These are phyloP conservation scores for Portevinia maculata DNA, from an alignment of 2,888 invertebrate genomes.

Conservation along the genomic window DNA sequence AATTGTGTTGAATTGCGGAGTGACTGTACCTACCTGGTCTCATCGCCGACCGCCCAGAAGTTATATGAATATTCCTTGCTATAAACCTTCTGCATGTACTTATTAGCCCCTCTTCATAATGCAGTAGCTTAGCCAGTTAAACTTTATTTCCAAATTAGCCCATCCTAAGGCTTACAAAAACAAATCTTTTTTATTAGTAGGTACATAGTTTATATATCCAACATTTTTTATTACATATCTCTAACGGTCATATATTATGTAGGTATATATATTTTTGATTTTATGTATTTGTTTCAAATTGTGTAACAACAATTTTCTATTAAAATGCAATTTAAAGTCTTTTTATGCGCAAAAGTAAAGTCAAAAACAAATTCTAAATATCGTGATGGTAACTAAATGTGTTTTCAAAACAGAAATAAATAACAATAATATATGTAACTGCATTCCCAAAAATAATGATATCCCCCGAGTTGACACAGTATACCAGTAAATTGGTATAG, in stretches of 20 bases:
- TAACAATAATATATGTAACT: slow-evolving; percentile 49
- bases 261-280: slow-evolving; percentile 35
- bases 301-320: slow-evolving; percentile 31
- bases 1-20: too few relatives aligned
- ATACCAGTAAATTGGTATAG: slow-evolving; percentile 53
- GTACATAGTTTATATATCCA: not conserved
- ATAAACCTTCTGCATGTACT: too few relatives aligned
- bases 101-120: too few relatives aligned
- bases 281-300: slow-evolving; percentile 29
- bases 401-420: slow-evolving; percentile 20
- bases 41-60: too few relatives aligned
- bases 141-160: too few relatives aligned
- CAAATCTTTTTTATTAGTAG: not conserved
- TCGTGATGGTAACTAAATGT: slow-evolving; percentile 25
- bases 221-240: not conserved
- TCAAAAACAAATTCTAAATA: slow-evolving; percentile 16
- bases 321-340: slow-evolving; percentile 56
- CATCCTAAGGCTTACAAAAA: not conserved
- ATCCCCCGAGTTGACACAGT: slow-evolving; percentile 22
- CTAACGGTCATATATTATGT: too few relatives aligned
- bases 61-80: too few relatives aligned
- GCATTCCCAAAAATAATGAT: slow-evolving; percentile 25
- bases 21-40: too few relatives aligned
- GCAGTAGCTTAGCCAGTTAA: too few relatives aligned
- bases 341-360: slow-evolving; percentile 26